These are phyloP conservation scores for Elaphurus davidianus DNA, from an alignment of 2,113 vertebrate genomes.

Conservation along the genomic window DNA sequence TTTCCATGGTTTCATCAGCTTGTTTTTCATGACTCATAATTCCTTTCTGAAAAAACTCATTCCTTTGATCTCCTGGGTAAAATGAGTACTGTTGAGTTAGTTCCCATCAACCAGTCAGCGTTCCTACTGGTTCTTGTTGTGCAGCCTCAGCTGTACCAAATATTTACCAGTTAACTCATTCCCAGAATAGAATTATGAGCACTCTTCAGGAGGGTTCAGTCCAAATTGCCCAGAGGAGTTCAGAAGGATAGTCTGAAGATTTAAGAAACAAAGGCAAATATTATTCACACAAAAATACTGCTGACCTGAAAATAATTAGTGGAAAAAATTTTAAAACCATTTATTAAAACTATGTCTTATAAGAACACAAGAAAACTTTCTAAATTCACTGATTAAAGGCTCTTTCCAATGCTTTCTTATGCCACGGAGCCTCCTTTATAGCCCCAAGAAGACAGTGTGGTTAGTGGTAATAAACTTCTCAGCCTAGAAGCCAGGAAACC, in stretches of 20 bases:
- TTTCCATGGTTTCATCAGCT: neutral
- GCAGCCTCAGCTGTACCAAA: neutral
- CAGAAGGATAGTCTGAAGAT: constrained; percentile 36
- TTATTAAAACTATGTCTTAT: neutral
- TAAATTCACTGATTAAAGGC: neutral
- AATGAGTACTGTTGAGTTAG: neutral
- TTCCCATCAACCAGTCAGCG: neutral
- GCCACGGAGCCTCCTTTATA: neutral
- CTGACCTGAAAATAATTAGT: neutral
- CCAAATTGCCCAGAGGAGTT: constrained; percentile 1
- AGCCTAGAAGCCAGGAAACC: neutral
- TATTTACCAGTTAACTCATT: neutral
- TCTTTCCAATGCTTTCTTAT: neutral
- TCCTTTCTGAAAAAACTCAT: neutral
- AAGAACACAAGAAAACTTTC: neutral
- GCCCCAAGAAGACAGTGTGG: neutral
- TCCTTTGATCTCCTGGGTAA: neutral
- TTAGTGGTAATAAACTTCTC: neutral
- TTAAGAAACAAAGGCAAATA: neutral
- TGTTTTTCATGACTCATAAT: neutral
- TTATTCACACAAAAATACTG: neutral
- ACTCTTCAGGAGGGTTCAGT: constrained; percentile 12
- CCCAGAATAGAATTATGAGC: neutral
- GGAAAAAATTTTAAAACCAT: neutral
- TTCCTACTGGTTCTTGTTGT: neutral